phyloP scores from a whole-genome alignment of 2,113 vertebrate genomes.

The Fukomys damarensis region DNA sequence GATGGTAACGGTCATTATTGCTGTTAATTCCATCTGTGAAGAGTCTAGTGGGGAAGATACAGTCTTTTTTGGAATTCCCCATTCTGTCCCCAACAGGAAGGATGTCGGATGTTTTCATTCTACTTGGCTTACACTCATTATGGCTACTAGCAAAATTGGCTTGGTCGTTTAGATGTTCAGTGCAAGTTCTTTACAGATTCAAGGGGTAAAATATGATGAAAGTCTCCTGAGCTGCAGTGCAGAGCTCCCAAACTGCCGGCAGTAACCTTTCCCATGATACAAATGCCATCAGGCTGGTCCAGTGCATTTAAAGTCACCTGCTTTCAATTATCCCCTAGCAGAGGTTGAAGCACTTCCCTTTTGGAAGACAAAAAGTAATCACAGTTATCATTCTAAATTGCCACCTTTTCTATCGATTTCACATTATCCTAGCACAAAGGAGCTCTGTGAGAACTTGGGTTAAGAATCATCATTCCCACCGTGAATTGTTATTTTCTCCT shows the following conservation, averaged over 20 bases:
- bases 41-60: neutral
- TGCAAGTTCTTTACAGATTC: conserved; percentile 68
- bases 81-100: neutral
- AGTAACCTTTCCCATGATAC: conserved; percentile 64
- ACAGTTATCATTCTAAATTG: conserved; percentile 56
- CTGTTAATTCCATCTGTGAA: neutral
- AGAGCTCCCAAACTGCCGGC: conserved; percentile 60
- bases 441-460: neutral
- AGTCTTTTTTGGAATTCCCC: neutral
- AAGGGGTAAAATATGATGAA: conserved; percentile 73
- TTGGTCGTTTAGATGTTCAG: conserved; percentile 62
- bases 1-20: neutral
- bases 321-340: conserved; percentile 66
- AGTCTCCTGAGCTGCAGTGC: neutral
- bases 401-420: conserved; percentile 47
- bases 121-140: conserved; percentile 58
- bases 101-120: conserved; percentile 48
- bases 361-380: conserved; percentile 59
- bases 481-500: neutral
- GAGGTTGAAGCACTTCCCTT: conserved; percentile 61
- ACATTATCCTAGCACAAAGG: conserved; percentile 56
- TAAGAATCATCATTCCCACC: conserved; percentile 38
- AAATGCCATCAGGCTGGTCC: conserved; percentile 57
- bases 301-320: conserved; percentile 48
- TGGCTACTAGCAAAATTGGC: conserved; percentile 48